Conservation (phyloP, 2,113 vertebrate species). For the Passer domesticus region DNA sequence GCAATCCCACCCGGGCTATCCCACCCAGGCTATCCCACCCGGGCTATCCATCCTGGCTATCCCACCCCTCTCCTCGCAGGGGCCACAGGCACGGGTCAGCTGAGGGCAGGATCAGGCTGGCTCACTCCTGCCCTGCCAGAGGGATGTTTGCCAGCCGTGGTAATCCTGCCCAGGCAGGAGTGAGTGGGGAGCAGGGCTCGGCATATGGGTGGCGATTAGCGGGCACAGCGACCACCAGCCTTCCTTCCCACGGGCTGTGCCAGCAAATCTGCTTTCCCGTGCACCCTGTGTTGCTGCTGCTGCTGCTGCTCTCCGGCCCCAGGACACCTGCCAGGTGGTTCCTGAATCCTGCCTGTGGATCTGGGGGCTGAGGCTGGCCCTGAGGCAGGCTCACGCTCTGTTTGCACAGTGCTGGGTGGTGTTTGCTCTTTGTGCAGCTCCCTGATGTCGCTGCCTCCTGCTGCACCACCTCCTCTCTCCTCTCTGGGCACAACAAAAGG, state of each 20-base stretch:
- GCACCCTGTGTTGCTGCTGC: neutral
- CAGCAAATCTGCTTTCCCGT: neutral
- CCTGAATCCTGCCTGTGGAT: neutral
- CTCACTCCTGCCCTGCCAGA: fast-evolving
- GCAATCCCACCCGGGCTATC: no score
- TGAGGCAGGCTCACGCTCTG: neutral
- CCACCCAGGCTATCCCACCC: fast-evolving
- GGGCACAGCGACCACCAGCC: fast-evolving
- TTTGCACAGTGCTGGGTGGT: neutral
- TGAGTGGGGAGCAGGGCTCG: neutral
- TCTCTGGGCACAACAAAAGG: neutral
- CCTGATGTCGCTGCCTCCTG: neutral
- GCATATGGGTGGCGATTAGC: neutral
- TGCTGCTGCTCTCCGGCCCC: neutral
- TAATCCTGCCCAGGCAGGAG: constrained; percentile 1
- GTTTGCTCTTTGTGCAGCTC: neutral
- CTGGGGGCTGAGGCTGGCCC: neutral
- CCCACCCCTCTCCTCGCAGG: fast-evolving
- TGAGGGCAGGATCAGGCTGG: neutral
- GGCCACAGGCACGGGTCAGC: neutral
- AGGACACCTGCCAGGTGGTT: neutral
- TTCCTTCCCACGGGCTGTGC: neutral
- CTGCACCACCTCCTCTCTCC: neutral
- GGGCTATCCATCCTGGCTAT: no score
- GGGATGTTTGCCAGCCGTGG: neutral